A percentile compares a stretch with the other conserved stretches of the same genome.
phyloP scores from a whole-genome alignment of 2,797 vertebrate species.

The Fundulus diaphanus region DNA sequence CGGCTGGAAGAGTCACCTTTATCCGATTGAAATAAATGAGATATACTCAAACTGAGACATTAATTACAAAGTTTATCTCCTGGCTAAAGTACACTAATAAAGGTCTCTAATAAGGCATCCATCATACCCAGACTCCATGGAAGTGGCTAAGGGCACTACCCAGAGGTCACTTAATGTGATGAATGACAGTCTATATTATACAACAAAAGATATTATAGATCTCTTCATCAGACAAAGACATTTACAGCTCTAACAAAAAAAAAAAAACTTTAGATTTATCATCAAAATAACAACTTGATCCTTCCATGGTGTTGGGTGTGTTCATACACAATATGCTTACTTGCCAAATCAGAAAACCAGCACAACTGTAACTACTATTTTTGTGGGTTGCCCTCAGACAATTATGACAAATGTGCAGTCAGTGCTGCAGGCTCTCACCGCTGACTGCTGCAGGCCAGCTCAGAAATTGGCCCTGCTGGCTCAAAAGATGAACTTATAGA shows the following conservation, averaged over 20 bases:
- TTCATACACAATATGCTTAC: constrained; percentile 43
- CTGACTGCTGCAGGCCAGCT: constrained; percentile 53
- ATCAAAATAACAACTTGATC: background rate
- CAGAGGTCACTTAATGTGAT: constrained; percentile 80
- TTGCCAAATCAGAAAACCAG: constrained; percentile 55
- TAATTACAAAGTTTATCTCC: constrained; percentile 89
- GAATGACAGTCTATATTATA: constrained; percentile 65
- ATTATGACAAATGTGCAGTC: constrained; percentile 69
- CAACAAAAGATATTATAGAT: constrained; percentile 56
- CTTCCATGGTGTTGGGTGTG: constrained; percentile 26
- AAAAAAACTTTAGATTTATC: background rate
- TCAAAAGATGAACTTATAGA: constrained; percentile 62
- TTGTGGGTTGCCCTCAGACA: constrained; percentile 59
- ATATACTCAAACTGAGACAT: constrained; percentile 88
- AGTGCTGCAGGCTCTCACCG: constrained; percentile 37
- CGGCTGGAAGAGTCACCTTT: constrained; percentile 89
- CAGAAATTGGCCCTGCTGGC: constrained; percentile 51
- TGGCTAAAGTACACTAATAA: constrained; percentile 87
- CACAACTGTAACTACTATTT: constrained; percentile 63
- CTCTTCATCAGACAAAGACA: background rate
- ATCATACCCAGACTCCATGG: constrained; percentile 79
- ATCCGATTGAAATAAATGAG: constrained; percentile 88
- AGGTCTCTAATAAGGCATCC: constrained; percentile 86
- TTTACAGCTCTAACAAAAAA: background rate
- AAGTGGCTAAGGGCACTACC: constrained; percentile 75